These are phyloP conservation scores for Drosophila prolongata DNA, from an alignment of 2,888 invertebrate genomes.

Conservation along the genomic window DNA sequence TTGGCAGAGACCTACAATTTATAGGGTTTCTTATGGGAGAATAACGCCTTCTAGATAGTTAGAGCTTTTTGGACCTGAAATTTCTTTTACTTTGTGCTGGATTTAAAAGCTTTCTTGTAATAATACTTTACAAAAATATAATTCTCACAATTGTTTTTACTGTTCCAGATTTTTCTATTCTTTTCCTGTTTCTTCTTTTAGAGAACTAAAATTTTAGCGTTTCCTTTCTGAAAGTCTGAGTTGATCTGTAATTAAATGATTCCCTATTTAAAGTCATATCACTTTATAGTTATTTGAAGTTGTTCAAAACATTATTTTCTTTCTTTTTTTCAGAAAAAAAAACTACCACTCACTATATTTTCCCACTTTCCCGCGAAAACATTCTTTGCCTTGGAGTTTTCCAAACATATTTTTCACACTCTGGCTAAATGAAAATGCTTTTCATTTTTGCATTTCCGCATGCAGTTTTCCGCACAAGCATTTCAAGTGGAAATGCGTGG, in stretches of 20 bases:
- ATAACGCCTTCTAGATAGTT: conserved; percentile 2
- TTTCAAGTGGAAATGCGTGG: conserved; percentile 58
- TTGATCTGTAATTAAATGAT: background rate
- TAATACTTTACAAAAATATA: background rate
- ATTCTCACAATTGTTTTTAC: too few relatives aligned
- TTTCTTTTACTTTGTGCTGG: background rate
- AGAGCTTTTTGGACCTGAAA: background rate
- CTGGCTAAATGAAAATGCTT: conserved; percentile 48
- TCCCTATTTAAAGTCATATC: background rate
- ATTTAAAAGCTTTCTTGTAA: background rate
- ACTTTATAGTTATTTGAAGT: background rate
- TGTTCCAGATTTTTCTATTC: too few relatives aligned
- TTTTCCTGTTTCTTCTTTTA: too few relatives aligned
- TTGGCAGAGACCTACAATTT: conserved; percentile 13
- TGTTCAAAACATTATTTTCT: background rate
- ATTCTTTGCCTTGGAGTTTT: conserved; percentile 16
- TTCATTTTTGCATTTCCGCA: conserved; percentile 70
- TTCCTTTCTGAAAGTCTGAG: background rate
- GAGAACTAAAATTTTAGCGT: background rate
- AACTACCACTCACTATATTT: background rate
- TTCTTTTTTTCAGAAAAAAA: background rate
- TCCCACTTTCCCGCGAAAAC: background rate
- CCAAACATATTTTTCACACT: conserved; percentile 62
- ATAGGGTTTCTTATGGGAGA: conserved; percentile 4
- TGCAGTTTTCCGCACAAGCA: conserved; percentile 41